Evolutionary conservation across 2,113 vertebrate species (phyloP).

Genomic region (Sebastes fasciatus): DNA sequence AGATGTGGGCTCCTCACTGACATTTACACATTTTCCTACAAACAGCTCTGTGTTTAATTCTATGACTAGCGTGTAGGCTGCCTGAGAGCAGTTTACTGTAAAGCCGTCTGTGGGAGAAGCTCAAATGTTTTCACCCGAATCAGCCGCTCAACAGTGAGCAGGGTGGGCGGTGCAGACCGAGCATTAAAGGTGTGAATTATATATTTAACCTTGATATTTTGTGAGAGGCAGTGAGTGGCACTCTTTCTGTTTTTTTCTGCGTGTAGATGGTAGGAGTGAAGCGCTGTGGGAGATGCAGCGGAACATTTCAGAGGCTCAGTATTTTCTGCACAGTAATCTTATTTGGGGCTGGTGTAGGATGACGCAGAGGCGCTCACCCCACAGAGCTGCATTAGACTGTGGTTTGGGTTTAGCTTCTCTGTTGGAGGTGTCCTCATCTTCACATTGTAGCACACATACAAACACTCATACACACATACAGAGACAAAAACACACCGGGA

Average conservation of each 20-base stretch:
- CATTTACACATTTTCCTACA: slow-evolving; percentile 7
- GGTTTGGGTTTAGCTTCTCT: slow-evolving; percentile 26
- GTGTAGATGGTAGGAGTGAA: not conserved
- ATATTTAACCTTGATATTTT: slow-evolving; percentile 26
- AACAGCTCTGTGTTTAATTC: not conserved
- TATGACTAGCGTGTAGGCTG: slow-evolving; percentile 1
- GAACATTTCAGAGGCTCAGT: slow-evolving; percentile 23
- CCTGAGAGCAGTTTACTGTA: not conserved
- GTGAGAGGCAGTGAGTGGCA: not conserved
- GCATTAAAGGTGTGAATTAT: slow-evolving; percentile 17
- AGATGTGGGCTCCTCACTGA: slow-evolving; percentile 11
- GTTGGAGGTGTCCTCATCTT: not conserved
- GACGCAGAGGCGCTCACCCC: slow-evolving; percentile 39
- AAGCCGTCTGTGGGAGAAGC: slow-evolving; percentile 15
- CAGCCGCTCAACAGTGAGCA: not conserved
- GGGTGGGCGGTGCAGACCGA: not conserved
- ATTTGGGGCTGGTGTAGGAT: slow-evolving; percentile 63
- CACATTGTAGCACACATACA: slow-evolving; percentile 8
- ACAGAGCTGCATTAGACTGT: slow-evolving; percentile 26
- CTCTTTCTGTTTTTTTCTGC: not conserved
- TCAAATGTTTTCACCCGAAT: slow-evolving; percentile 10
- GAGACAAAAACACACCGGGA: slow-evolving; percentile 13
- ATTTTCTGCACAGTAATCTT: slow-evolving; percentile 69
- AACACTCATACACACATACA: not conserved
- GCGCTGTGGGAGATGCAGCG: slow-evolving; percentile 36